Conservation (phyloP, 2,113 vertebrate genomes). For the Myanophis thanlyinensis region DNA sequence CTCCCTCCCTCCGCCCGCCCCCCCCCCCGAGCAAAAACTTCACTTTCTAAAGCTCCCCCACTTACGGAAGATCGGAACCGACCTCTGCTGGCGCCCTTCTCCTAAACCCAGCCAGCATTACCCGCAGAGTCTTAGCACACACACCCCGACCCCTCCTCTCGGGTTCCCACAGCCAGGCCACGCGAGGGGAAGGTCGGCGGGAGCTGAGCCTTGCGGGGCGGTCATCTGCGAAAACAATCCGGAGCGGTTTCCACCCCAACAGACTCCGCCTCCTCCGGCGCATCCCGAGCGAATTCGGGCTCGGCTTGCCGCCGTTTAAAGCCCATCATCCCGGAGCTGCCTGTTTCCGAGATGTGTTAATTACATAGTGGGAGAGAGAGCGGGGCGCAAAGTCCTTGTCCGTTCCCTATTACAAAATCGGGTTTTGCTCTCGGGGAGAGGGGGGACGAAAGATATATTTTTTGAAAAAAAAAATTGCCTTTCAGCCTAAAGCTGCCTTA, state of each 20-base stretch:
- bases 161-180: background rate
- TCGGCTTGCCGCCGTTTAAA: conserved; percentile 50
- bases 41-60: background rate
- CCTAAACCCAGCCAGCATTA: too few relatives aligned
- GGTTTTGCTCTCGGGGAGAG: conserved; percentile 65
- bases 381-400: conserved; percentile 77
- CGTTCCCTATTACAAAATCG: conserved; percentile 73
- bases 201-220: background rate
- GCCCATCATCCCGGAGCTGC: conserved; percentile 61
- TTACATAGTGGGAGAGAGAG: conserved; percentile 70
- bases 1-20: background rate
- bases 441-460: background rate
- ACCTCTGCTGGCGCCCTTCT: background rate
- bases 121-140: background rate
- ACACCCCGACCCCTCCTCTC: accelerated
- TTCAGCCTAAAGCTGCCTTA: conserved; percentile 86
- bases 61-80: background rate
- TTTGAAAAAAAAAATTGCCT: conserved; percentile 77
- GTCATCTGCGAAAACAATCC: background rate
- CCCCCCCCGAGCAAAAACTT: too few relatives aligned
- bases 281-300: conserved; percentile 39
- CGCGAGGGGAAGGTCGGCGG: background rate
- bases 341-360: conserved; percentile 71
- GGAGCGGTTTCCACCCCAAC: conserved; percentile 8
- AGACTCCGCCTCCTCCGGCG: conserved; percentile 47